These are phyloP conservation scores for Brachyalestes nurse DNA, from an alignment of 2,797 vertebrate genomes.

Conservation along the genomic window DNA sequence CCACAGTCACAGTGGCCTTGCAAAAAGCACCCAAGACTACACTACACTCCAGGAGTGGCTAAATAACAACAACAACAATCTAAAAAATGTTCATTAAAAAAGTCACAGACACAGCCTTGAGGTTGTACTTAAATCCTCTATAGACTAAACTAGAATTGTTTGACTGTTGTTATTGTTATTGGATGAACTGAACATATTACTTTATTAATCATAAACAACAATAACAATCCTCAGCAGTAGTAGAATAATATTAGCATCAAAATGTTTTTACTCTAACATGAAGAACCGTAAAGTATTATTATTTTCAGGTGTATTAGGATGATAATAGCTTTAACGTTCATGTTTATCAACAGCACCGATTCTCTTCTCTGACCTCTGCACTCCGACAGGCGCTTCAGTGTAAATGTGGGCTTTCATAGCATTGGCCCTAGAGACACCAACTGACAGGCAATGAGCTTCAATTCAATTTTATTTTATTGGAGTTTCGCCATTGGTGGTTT, in stretches of 20 bases:
- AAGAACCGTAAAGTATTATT: not conserved
- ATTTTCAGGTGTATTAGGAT: constrained; percentile 6
- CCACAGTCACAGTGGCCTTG: not conserved
- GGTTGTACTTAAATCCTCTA: not conserved
- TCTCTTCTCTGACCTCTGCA: not conserved
- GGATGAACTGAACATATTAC: not conserved
- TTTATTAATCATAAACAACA: not conserved
- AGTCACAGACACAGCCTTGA: not conserved
- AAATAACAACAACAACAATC: not conserved
- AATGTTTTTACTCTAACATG: not conserved
- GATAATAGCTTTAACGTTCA: constrained; percentile 5
- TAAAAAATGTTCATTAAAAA: not conserved
- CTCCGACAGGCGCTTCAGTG: not conserved
- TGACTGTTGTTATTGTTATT: not conserved
- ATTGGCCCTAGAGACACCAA: not conserved
- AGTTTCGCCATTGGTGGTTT: constrained; percentile 7
- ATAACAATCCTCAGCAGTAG: not conserved
- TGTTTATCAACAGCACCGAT: not conserved
- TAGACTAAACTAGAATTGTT: too few relatives aligned
- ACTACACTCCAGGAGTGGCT: not conserved
- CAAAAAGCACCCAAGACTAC: constrained; percentile 3
- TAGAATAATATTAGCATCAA: not conserved
- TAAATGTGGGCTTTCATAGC: not conserved
- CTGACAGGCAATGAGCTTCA: not conserved
- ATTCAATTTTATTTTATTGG: not conserved